phyloP scores from a whole-genome alignment of 2,888 invertebrate species.

The Andrena marginata region DNA sequence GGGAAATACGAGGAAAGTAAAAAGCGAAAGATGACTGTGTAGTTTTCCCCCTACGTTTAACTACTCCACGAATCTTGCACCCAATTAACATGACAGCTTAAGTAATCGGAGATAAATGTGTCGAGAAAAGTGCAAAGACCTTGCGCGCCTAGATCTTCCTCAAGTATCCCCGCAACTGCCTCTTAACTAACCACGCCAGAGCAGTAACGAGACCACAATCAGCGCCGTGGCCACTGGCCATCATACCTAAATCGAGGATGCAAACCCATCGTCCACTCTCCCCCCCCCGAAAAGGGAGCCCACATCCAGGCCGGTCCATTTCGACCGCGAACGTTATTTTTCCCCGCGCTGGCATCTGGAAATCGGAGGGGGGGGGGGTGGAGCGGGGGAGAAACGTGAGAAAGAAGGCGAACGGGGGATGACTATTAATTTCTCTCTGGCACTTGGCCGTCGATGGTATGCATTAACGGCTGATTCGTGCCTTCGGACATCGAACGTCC shows the following conservation, averaged over 20 bases:
- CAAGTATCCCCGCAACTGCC: not conserved
- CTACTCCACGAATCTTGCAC: not conserved
- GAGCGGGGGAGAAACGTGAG: constrained; percentile 55
- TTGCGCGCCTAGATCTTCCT: not conserved
- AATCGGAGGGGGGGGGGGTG: not conserved
- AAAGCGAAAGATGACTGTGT: constrained; percentile 52
- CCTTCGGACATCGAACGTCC: constrained; percentile 71
- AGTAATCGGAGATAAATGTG: no score
- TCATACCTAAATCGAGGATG: constrained; percentile 33
- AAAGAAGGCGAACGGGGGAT: constrained; percentile 66
- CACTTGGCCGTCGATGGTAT: constrained; percentile 70
- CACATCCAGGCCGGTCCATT: constrained; percentile 18
- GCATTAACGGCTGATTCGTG: constrained; percentile 75
- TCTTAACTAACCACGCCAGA: not conserved
- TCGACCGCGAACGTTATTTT: constrained; percentile 59
- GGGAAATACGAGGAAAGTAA: not conserved
- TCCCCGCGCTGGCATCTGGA: constrained; percentile 38
- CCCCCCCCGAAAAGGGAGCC: constrained; percentile 9
- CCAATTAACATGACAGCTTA: not conserved
- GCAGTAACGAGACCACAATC: not conserved
- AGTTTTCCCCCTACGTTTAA: constrained; percentile 20
- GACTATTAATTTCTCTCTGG: constrained; percentile 76
- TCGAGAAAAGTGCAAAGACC: no score
- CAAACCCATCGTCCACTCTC: constrained; percentile 24
- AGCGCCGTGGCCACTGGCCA: not conserved